These are phyloP conservation scores for Pica pica DNA, from an alignment of 2,113 vertebrate genomes.

Conservation along the genomic window DNA sequence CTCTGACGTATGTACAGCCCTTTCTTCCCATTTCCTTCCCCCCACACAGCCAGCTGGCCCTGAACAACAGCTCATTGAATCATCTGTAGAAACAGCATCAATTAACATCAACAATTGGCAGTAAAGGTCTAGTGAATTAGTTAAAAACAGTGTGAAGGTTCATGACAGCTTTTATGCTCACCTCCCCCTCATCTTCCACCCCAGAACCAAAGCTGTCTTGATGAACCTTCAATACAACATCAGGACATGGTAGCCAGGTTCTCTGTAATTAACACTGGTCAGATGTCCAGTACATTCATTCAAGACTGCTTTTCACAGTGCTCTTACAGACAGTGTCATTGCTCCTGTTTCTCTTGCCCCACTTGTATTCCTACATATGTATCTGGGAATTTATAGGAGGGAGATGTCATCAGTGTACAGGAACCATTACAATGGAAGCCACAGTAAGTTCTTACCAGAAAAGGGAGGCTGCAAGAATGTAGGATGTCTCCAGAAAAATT, in stretches of 20 bases:
- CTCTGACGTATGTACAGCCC: neutral
- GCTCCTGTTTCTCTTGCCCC: neutral
- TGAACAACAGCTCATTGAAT: neutral
- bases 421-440: neutral
- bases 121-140: neutral
- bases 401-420: neutral
- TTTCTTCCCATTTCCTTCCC: neutral
- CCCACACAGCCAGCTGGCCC: neutral
- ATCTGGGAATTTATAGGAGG: neutral
- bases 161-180: rapidly evolving
- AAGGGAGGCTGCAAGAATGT: neutral
- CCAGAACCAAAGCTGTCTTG: neutral
- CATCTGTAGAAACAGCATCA: neutral
- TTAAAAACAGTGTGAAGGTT: neutral
- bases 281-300: neutral
- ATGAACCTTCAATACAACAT: neutral
- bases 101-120: neutral
- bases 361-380: neutral
- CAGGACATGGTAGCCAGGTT: neutral
- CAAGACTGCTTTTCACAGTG: neutral
- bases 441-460: neutral
- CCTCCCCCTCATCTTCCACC: neutral
- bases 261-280: neutral
- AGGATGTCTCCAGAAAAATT: neutral
- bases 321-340: neutral